Evolutionary conservation across 2,113 vertebrate genomes (phyloP).

Genomic region (Entelurus aequoreus): DNA sequence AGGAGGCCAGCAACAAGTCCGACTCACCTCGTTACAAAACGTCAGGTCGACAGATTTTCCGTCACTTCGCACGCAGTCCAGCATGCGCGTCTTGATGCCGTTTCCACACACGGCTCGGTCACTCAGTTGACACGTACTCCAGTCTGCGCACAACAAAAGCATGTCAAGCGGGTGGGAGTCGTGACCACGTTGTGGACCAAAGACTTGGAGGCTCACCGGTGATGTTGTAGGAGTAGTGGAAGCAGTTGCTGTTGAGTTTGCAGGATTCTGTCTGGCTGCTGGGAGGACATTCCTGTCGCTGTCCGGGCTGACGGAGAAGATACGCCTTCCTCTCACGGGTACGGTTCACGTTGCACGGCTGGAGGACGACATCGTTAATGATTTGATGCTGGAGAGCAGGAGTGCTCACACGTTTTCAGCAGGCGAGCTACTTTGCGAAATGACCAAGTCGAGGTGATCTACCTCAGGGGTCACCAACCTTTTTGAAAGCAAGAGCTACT

Average conservation of each 20-base stretch:
- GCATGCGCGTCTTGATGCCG: slow-evolving; percentile 91
- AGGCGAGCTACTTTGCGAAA: too few relatives aligned
- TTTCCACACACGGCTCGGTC: slow-evolving; percentile 90
- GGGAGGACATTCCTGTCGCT: slow-evolving; percentile 79
- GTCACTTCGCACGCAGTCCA: slow-evolving; percentile 96
- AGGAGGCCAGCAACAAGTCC: background rate
- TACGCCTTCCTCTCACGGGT: slow-evolving; percentile 75
- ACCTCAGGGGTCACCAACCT: too few relatives aligned
- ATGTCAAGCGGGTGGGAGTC: background rate
- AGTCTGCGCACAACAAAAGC: slow-evolving; percentile 71
- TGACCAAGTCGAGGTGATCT: too few relatives aligned
- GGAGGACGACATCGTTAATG: slow-evolving; percentile 2
- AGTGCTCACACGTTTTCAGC: too few relatives aligned
- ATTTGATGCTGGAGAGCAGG: too few relatives aligned
- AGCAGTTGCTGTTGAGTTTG: slow-evolving; percentile 89
- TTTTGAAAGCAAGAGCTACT: too few relatives aligned
- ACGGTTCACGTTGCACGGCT: slow-evolving; percentile 83
- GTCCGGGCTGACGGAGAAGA: slow-evolving; percentile 77
- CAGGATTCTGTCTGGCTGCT: slow-evolving; percentile 78
- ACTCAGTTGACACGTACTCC: slow-evolving; percentile 97
- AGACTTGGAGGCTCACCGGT: slow-evolving; percentile 75
- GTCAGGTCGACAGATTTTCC: slow-evolving; percentile 91
- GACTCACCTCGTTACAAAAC: slow-evolving; percentile 85
- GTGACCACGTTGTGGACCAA: background rate
- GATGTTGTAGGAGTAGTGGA: slow-evolving; percentile 93